Evolutionary conservation across 2,888 invertebrate species (phyloP).

Genomic region (Spialia ferax): DNA sequence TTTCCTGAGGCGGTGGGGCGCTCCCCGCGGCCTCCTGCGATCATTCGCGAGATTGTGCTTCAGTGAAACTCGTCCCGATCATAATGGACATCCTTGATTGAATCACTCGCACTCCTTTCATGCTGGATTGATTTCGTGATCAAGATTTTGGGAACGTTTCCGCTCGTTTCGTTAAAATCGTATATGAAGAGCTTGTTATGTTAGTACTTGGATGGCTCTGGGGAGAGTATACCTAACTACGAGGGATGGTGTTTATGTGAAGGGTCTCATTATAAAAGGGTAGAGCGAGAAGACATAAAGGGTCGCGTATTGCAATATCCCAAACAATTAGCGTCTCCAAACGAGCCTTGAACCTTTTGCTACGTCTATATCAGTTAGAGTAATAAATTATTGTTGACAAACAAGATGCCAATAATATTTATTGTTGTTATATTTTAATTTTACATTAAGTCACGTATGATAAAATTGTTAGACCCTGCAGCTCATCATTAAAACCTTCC

Average conservation of each 20-base stretch:
- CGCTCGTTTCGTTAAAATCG: conserved; percentile 1
- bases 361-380: background rate
- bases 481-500: no score
- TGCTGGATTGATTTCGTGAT: conserved; percentile 64
- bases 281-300: conserved; percentile 42
- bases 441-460: no score
- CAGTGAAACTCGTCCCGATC: conserved; percentile 63
- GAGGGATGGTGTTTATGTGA: conserved; percentile 31
- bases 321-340: conserved; percentile 52
- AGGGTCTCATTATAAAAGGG: conserved; percentile 52
- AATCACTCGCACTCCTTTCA: conserved; percentile 71
- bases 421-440: no score
- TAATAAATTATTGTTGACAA: background rate
- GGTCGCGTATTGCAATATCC: conserved; percentile 45
- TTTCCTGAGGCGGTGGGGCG: conserved; percentile 52
- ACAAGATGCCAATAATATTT: no score
- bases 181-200: conserved; percentile 1
- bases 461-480: no score
- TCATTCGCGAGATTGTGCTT: conserved; percentile 65
- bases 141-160: conserved; percentile 50
- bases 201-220: background rate
- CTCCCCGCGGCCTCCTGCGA: conserved; percentile 53
- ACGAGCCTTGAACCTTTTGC: conserved; percentile 47
- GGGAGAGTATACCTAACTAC: background rate
- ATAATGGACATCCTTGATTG: conserved; percentile 73